Evolutionary conservation across 2,113 vertebrate genomes (phyloP), one percentile per base, ranked within the genome.

Genomic region (Engraulis encrasicolus): DNA sequence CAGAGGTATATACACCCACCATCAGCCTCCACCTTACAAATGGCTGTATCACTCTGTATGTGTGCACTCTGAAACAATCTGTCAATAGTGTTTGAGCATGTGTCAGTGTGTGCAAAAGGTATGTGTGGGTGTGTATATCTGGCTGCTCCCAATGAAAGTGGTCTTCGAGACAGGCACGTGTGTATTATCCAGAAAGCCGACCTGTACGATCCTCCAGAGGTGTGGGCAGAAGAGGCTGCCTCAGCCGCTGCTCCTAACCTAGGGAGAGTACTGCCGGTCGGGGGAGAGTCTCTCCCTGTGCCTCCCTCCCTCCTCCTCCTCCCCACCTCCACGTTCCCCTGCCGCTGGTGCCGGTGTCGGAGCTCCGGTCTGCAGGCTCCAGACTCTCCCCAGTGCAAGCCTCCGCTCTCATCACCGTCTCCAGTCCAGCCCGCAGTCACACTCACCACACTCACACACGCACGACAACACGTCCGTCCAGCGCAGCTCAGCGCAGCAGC

Each of bases 301-400:
- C 27, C 61, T 31, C 61, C 23, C 61, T n/a, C n/a, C 12, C 61
- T 71, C 23, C n/a, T 31, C 23, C 61, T 31, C 11, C 11, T n/a
- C n/a, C n/a, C n/a, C n/a, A n/a, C n/a, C n/a, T n/a, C n/a, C n/a
- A n/a, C n/a, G n/a, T n/a, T n/a, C n/a, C n/a, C n/a, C n/a, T 71
- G 61, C 58, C 27, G 58, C 27, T 71, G 61, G 9, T 71, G 23
- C 27, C 34, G 27, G 61, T 71, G 23, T 31, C 23, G 34, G 23
- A 71, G 27, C 61, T 71, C 61, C 61, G 61, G 58, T n/a, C n/a
- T n/a, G 23, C 58, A 27, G 58, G 58, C 58, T 66, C 58, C 58
- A 27, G 58, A 66, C 58, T 66, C 23, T 71, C 61, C n/a, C n/a
- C n/a, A 34, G 27, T 14, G 61, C 31, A 34, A 71, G 58, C 58